Evolutionary conservation across 2,888 invertebrate species (phyloP).

Genomic region (Trilocha varians): DNA sequence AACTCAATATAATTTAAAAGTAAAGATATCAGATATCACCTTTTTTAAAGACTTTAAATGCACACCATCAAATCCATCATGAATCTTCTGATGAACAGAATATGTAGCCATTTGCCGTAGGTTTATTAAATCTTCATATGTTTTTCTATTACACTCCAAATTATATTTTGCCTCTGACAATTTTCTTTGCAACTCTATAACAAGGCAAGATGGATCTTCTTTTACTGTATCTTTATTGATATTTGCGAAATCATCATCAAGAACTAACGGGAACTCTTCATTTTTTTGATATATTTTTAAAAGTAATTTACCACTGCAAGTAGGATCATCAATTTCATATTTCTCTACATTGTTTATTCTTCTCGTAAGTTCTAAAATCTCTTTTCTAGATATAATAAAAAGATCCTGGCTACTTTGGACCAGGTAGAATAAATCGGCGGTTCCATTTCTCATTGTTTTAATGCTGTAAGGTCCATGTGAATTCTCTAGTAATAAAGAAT

Average conservation of each 20-base stretch:
- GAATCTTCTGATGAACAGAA: slow-evolving; percentile 30
- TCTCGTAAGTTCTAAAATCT: slow-evolving; percentile 23
- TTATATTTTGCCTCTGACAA: slow-evolving; percentile 42
- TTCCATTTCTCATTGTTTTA: slow-evolving; percentile 36
- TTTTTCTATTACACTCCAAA: slow-evolving; percentile 36
- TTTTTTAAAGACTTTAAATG: slow-evolving; percentile 23
- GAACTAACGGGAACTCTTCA: slow-evolving; percentile 46
- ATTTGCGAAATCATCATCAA: slow-evolving; percentile 45
- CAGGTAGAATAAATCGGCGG: slow-evolving; percentile 43
- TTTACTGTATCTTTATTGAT: slow-evolving; percentile 15
- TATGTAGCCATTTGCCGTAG: slow-evolving; percentile 39
- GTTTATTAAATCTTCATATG: slow-evolving; percentile 29
- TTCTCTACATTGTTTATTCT: slow-evolving; percentile 31
- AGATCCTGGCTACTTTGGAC: slow-evolving; percentile 29
- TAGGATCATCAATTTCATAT: slow-evolving; percentile 34
- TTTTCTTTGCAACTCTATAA: slow-evolving; percentile 39
- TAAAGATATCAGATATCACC: too few species aligned
- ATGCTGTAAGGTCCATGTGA: slow-evolving; percentile 24
- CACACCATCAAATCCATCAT: slow-evolving; percentile 27
- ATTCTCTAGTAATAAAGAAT: slow-evolving; percentile 24
- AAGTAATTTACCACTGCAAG: slow-evolving; percentile 32
- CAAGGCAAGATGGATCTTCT: slow-evolving; percentile 19
- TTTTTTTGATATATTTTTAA: slow-evolving; percentile 37
- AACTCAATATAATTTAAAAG: too few species aligned
- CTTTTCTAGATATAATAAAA: slow-evolving; percentile 33